Base-by-base conservation (phyloP, 2,888 invertebrate species). In the Drosophila anomelani region DNA sequence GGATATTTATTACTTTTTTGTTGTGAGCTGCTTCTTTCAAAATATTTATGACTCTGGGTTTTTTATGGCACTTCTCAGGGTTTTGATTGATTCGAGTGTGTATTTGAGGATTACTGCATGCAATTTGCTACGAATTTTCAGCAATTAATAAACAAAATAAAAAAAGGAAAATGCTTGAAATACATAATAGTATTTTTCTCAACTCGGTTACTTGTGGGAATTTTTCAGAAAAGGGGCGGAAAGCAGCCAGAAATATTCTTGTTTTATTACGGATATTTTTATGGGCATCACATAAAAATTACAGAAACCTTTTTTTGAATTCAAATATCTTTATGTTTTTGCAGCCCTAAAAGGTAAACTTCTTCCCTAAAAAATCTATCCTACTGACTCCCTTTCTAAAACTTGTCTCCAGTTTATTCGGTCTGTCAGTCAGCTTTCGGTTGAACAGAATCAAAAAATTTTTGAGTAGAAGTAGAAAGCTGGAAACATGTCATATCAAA, bases 401-500 rank as follows among this genome's bases (percentile, higher is more conserved):
- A 34, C 4, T 20, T 4, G 34, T 51, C 51, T 34, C 20, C 9
- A 13, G 13, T 8, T 17, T 7, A 7, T 12, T 49, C 2, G 4
- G 5, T 51, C 2, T 49, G 49, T 17, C 13, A 17, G 10, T 32
- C 17, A 17, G 12, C 51, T 43, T 58, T 71, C 62, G 70, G 72
- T 56, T 17, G 9, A 9, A 4, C 9, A 12, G n/a, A 26, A 54
- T 7, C 23, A 12, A n/a, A 39, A n/a, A 59, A 34, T 43, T 53
- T n/a, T 5, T 51, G 1, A 7, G 47, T 34, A 36, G 23, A 5
- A 20, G 1, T n/a, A 17, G 20, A 5, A 43, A 43, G 8, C 3
- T 10, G 2, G 10, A 6, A 91, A 81, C 67, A 95, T 95, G 95
- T 93, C 94, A 29, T 95, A 95, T 85, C 95, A 95, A 88, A 95